Evolutionary conservation across 2,888 invertebrate genomes (phyloP).

Genomic region (Papilio gigon): DNA sequence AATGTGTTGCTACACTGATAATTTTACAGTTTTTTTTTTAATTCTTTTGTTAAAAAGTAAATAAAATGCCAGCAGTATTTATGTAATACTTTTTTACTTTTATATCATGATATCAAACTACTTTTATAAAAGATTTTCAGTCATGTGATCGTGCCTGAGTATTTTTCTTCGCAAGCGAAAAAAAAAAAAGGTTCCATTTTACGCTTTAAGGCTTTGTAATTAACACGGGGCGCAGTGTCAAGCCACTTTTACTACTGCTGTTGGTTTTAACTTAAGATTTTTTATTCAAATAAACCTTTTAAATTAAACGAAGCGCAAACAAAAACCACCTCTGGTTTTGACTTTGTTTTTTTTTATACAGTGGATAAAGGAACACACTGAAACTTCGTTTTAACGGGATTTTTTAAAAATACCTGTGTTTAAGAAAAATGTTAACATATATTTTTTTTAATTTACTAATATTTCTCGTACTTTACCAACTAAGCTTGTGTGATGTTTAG

Average conservation of each 20-base stretch:
- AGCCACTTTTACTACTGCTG: constrained; percentile 27
- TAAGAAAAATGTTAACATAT: too few relatives aligned
- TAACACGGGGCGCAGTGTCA: constrained; percentile 19
- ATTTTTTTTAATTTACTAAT: too few relatives aligned
- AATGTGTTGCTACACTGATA: too few relatives aligned
- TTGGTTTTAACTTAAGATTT: background rate
- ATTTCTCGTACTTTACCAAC: too few relatives aligned
- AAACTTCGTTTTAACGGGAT: background rate
- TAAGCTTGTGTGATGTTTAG: too few relatives aligned
- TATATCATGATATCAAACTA: background rate
- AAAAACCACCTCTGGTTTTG: background rate
- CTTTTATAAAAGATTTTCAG: constrained; percentile 2
- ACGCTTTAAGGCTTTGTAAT: constrained; percentile 25
- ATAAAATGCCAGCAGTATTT: background rate
- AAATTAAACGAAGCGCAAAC: constrained; percentile 6
- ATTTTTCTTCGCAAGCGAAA: constrained; percentile 6
- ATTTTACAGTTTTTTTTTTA: too few relatives aligned
- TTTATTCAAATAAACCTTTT: constrained; percentile 10
- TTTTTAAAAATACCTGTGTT: background rate
- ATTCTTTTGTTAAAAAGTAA: background rate
- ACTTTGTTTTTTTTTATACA: background rate
- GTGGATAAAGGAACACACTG: background rate
- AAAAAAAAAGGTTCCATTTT: constrained; percentile 5
- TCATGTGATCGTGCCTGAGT: background rate
- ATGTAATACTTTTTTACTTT: background rate